These are phyloP conservation scores for Cepaea hortensis DNA, from an alignment of 2,888 invertebrate genomes.

Conservation along the genomic window DNA sequence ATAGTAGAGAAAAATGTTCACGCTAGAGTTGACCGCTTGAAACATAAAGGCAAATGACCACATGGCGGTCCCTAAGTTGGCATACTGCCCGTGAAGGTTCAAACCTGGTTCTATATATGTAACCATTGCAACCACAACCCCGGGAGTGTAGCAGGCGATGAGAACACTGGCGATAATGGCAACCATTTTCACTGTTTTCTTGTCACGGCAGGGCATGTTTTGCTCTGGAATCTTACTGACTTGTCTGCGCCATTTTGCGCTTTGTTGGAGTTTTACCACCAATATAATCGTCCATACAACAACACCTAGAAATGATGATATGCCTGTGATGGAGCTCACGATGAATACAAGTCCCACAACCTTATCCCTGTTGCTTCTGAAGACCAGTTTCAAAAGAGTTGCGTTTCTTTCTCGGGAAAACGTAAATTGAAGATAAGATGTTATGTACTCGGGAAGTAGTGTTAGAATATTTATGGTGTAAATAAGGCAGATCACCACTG, in stretches of 20 bases:
- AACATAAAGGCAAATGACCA: neutral
- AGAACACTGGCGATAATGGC: conserved; percentile 10
- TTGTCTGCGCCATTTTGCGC: neutral
- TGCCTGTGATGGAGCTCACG: neutral
- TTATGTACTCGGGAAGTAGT: neutral
- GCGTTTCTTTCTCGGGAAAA: neutral
- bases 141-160: conserved; percentile 15
- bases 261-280: neutral
- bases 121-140: neutral
- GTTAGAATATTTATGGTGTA: neutral
- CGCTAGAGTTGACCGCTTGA: conserved; percentile 7
- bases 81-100: neutral
- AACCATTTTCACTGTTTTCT: conserved; percentile 13
- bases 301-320: neutral
- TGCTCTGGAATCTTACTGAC: neutral
- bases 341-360: neutral
- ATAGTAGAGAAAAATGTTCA: conserved; percentile 21
- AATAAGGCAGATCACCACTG: neutral
- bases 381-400: neutral
- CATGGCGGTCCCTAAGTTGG: neutral
- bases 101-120: neutral
- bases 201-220: neutral
- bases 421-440: neutral
- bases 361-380: neutral
- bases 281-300: neutral